Evolutionary conservation across 2,797 vertebrate genomes (phyloP), one percentile per base, ranked within the genome.

Genomic region (Chloroceryle amazona): DNA sequence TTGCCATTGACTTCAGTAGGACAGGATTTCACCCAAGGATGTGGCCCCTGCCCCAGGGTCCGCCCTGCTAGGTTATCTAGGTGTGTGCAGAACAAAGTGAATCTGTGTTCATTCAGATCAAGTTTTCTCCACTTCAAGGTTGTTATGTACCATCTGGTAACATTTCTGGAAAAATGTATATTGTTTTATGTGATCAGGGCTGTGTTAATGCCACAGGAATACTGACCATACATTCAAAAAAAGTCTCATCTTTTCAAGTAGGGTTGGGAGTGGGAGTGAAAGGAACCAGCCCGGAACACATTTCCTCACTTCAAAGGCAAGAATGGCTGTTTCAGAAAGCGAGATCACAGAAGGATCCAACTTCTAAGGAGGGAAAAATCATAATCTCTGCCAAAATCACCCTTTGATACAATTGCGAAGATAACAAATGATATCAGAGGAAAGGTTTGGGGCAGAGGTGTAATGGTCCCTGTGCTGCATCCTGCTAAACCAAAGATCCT

Each of bases 221-320:
- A 84, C 28, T 54, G 73, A 60, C 29, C 1, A 6, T 70, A 63
- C 39, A 9, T 89, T 88, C 19, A 72, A 52, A 92, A 81, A 68
- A 91, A 61, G 23, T 28, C 57, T 93, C 14, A 33, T 81, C 54
- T 2, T 93, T 95, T 96, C 82, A 86, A 88, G 65, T 78, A 8
- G 21, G 66, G 4, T 21, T 78, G 89, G 80, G 51, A 87, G 73
- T 79, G 81, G 80, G 71, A 88, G 75, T 65, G 55, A 84, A 52
- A 70, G 76, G 87, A 89, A 83, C 55, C 60, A 78, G 52, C 46
- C 60, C 46, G 81, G 81, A 88, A 88, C 70, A 62, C 10, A n/a
- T 91, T 93, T 96, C 91, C 82, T 84, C 41, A 93, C 91, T 90
- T 97, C 91, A 95, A 96, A 96, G 93, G 65, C 70, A 66, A 95